A percentile compares a stretch with the other conserved stretches of the same genome.
phyloP scores from a whole-genome alignment of 2,888 invertebrate species.

The Calameuta filiformis region DNA sequence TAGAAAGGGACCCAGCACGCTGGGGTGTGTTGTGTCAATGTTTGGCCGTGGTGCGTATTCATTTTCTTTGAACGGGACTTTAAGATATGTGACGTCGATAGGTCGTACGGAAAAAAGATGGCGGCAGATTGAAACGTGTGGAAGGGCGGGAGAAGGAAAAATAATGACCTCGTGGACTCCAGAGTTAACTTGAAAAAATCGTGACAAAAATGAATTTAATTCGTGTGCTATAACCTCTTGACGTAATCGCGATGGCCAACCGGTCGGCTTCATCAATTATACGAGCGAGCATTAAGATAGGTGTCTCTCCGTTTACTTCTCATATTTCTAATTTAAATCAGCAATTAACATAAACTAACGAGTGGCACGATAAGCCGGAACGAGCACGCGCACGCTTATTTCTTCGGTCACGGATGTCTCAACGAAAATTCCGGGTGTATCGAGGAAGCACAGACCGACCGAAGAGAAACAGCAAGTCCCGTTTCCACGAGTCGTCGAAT shows the following conservation, averaged over 20 bases:
- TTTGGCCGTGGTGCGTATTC: not conserved
- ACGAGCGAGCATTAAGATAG: constrained; percentile 2
- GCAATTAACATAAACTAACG: constrained; percentile 5
- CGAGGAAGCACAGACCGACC: not conserved
- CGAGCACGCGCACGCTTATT: not conserved
- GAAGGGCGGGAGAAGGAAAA: not conserved
- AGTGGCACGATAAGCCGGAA: not conserved
- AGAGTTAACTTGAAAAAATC: not conserved
- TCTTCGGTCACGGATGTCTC: not conserved
- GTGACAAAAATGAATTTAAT: not conserved
- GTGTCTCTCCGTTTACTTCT: not conserved
- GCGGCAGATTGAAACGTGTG: not conserved
- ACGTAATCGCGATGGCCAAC: not conserved
- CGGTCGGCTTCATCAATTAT: not conserved
- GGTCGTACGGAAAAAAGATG: not conserved
- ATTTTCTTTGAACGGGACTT: not conserved
- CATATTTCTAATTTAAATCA: not conserved
- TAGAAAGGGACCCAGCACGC: not conserved
- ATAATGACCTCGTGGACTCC: not conserved
- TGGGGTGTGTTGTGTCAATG: not conserved
- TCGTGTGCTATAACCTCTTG: not conserved
- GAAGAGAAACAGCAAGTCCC: not conserved
- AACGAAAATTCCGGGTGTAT: not conserved
- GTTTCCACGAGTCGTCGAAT: not conserved
- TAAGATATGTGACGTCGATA: not conserved